Conservation (phyloP, 2,888 invertebrate genomes). For the Oasisia sp. region DNA sequence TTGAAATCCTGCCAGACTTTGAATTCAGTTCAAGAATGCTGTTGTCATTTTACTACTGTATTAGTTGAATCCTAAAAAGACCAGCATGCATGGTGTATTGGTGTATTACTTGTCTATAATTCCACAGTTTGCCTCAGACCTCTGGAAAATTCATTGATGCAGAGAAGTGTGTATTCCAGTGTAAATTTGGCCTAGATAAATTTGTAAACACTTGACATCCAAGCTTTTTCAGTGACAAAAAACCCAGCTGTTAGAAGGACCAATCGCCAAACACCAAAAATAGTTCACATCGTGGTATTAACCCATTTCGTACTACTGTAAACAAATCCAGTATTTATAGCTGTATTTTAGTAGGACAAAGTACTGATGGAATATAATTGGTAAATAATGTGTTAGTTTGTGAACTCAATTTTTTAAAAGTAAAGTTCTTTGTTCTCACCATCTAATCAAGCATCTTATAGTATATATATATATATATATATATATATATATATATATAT, state of each 20-base stretch:
- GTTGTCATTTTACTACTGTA: neutral
- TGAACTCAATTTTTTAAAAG: too few relatives aligned
- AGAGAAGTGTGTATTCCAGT: neutral
- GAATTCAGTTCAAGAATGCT: too few relatives aligned
- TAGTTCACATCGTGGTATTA: neutral
- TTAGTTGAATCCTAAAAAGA: neutral
- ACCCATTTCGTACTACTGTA: neutral
- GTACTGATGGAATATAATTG: neutral
- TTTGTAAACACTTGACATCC: constrained; percentile 9
- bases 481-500: too few relatives aligned
- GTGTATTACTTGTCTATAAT: too few relatives aligned
- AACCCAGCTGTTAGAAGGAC: neutral
- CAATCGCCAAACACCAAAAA: neutral
- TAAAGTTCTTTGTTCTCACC: too few relatives aligned
- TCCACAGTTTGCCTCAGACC: too few relatives aligned
- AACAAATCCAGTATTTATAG: neutral
- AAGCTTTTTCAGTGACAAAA: neutral
- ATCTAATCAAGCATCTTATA: too few relatives aligned
- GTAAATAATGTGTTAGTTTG: neutral
- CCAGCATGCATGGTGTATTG: too few relatives aligned
- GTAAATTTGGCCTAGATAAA: neutral
- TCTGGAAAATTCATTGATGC: too few relatives aligned
- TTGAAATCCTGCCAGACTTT: too few relatives aligned
- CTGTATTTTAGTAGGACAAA: neutral
- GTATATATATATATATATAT: too few relatives aligned